A percentile compares a stretch with the other conserved stretches of the same genome.
Evolutionary conservation across 2,888 invertebrate species (phyloP).

Genomic region (Epistrophe grossulariae): DNA sequence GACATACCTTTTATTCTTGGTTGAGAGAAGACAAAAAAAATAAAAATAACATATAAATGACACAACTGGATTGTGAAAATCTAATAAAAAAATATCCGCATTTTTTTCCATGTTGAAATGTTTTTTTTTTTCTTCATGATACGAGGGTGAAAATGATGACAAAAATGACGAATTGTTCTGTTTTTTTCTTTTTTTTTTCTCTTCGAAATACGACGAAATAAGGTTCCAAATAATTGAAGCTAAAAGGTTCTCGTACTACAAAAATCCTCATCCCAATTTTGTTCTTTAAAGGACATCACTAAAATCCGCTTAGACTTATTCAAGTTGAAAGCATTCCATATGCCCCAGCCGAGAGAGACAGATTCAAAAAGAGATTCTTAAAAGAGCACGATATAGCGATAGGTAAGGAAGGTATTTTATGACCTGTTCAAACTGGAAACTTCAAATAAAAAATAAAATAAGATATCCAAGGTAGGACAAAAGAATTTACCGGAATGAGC

Average conservation of each 20-base stretch:
- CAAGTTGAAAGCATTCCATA: slow-evolving; percentile 25
- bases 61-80: slow-evolving; percentile 72
- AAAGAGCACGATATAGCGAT: background rate
- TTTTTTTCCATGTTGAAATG: slow-evolving; percentile 30
- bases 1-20: background rate
- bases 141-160: slow-evolving; percentile 41
- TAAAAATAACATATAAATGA: slow-evolving; percentile 41
- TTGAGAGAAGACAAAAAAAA: background rate
- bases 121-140: slow-evolving; percentile 33
- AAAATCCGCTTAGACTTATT: slow-evolving; percentile 31
- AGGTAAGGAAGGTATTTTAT: background rate
- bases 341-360: background rate
- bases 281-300: slow-evolving; percentile 22
- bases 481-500: slow-evolving; percentile 30
- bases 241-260: slow-evolving; percentile 32
- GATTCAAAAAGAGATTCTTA: background rate
- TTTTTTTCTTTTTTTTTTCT: background rate
- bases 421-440: background rate
- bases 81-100: slow-evolving; percentile 70
- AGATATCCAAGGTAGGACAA: background rate
- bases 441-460: slow-evolving; percentile 12
- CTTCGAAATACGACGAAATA: slow-evolving; percentile 32
- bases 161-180: slow-evolving; percentile 24
- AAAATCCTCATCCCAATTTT: background rate
- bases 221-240: slow-evolving; percentile 56